phyloP scores from a whole-genome alignment of 2,888 invertebrate genomes.

The Caenorhabditis sp. region DNA sequence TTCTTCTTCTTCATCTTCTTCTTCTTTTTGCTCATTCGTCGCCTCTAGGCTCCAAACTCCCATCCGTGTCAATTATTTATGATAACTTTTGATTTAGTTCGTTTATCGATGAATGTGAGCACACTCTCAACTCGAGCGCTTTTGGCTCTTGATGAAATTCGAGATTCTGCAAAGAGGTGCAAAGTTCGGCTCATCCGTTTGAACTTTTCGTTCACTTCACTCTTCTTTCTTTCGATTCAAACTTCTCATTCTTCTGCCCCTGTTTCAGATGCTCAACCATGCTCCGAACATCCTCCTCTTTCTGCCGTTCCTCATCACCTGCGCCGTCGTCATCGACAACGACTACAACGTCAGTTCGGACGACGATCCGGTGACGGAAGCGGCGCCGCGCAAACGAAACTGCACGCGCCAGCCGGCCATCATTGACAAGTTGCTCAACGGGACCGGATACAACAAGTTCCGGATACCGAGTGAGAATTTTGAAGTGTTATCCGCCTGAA shows the following conservation, averaged over 20 bases:
- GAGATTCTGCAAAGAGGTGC: conserved; percentile 15
- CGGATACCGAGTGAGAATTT: conserved; percentile 72
- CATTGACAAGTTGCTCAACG: conserved; percentile 78
- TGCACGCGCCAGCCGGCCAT: conserved; percentile 76
- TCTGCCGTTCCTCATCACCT: conserved; percentile 9
- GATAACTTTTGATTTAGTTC: conserved; percentile 49
- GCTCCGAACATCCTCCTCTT: conserved; percentile 14
- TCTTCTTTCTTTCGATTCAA: too few species aligned
- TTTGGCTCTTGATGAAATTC: conserved; percentile 30
- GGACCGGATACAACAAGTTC: conserved; percentile 79
- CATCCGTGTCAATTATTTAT: conserved; percentile 36
- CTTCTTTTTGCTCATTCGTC: conserved; percentile 12
- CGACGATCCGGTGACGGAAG: conserved; percentile 53
- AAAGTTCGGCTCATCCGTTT: conserved; percentile 16
- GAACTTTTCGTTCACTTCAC: too few species aligned
- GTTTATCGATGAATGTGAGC: conserved; percentile 44
- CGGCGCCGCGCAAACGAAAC: conserved; percentile 49
- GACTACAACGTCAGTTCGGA: conserved; percentile 66
- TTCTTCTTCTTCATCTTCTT: conserved; percentile 8
- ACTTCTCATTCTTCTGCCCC: neutral
- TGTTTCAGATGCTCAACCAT: conserved; percentile 36
- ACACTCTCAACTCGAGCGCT: neutral
- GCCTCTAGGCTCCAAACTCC: conserved; percentile 28
- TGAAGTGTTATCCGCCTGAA: too few species aligned
- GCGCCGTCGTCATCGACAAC: conserved; percentile 61